Evolutionary conservation across 2,888 invertebrate genomes (phyloP), one percentile per base, ranked within the genome.

Genomic region (Macaria liturata): DNA sequence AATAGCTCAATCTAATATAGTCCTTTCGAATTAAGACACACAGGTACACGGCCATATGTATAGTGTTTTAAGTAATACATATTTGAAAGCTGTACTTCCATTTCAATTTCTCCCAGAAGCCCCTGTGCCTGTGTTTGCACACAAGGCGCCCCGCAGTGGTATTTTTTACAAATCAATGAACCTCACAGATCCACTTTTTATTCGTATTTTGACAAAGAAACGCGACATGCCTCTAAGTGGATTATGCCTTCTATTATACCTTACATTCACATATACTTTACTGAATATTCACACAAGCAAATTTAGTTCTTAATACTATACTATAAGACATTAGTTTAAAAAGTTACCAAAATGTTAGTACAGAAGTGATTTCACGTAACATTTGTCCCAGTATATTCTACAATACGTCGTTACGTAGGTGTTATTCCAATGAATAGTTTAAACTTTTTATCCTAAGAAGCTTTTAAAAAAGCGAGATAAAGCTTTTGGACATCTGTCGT

Each of bases 181-280:
- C 84, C 83, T 75, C 80, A 68, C 57, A 44, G 75, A 69, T 70
- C 72, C 72, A 56, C 45, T 60, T 56, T 59, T 56, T 60, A 52
- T 53, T 46, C 62, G 46, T 84, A 83, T 84, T 84, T 82, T 83
- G 82, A 84, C 84, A 86, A 88, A 85, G 85, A 81, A 78, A 81
- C 69, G 73, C 82, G 81, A 88, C 88, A 89, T 86, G 82, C 88
- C 86, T 80, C 80, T 91, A 91, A 91, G 91, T 91, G 88, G 91
- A 91, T 91, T 91, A 91, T 78, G n/a, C 52, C 54, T 32, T 59
- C 69, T 76, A 78, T 82, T 37, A 37, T 37, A 37, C 34, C 34
- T 4, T 7, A 37, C 34, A 4, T 37, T 2, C 34, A 37, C 34
- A 37, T 37, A 7, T 37, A 37, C 34, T 7, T 37, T 37, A 37